These are phyloP conservation scores for Sisyra terminalis DNA, from an alignment of 2,888 invertebrate species.

Conservation along the genomic window DNA sequence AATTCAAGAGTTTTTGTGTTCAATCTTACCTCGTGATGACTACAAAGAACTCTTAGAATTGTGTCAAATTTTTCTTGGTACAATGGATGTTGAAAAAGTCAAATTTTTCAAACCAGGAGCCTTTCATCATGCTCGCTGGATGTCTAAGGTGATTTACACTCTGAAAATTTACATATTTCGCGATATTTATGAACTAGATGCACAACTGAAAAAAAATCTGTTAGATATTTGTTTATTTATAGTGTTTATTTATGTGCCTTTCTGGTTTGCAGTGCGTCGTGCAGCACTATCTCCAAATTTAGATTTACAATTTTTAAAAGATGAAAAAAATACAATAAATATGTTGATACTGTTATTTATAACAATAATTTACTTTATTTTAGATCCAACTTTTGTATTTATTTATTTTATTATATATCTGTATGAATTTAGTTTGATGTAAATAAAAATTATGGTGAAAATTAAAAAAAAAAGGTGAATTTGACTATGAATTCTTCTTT, in stretches of 20 bases:
- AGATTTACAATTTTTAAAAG: slow-evolving; percentile 3
- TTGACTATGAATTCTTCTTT: too few relatives aligned
- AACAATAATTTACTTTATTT: too few relatives aligned
- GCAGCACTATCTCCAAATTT: slow-evolving; percentile 10
- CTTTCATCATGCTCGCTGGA: slow-evolving; percentile 17
- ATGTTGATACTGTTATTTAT: too few relatives aligned
- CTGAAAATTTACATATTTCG: slow-evolving; percentile 17
- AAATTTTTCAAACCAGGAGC: slow-evolving; percentile 11
- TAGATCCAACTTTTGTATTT: too few relatives aligned
- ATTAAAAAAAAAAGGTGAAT: too few relatives aligned
- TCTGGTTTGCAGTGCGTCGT: slow-evolving; percentile 12
- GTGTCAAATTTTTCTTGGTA: slow-evolving; percentile 3
- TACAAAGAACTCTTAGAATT: slow-evolving; percentile 9
- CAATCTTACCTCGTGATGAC: slow-evolving; percentile 7
- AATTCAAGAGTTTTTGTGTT: not conserved
- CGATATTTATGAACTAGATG: slow-evolving; percentile 13
- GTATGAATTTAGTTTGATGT: too few relatives aligned
- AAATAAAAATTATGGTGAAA: too few relatives aligned
- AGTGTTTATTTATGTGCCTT: slow-evolving; percentile 13
- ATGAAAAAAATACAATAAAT: too few relatives aligned
- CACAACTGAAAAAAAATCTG: slow-evolving; percentile 11
- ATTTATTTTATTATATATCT: too few relatives aligned
- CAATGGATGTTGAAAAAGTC: not conserved
- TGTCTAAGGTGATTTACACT: slow-evolving; percentile 16
- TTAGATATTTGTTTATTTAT: slow-evolving; percentile 14